Percentiles rank a stretch among this genome's conserved stretches.
These are phyloP conservation scores for Scatophagus argus DNA, from an alignment of 2,113 vertebrate species.

Conservation along the genomic window DNA sequence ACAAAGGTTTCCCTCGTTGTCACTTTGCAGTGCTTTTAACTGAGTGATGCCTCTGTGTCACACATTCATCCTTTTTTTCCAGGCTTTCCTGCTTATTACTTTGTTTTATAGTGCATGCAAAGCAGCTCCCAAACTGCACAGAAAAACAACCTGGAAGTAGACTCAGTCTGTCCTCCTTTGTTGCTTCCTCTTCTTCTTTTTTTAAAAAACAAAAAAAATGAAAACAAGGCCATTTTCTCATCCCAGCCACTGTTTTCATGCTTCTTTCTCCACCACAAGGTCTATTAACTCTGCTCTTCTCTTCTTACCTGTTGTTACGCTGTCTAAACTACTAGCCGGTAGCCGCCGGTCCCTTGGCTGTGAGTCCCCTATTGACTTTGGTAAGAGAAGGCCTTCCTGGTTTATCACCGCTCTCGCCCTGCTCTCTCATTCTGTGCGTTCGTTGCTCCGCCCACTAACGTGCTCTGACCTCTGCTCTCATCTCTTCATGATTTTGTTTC, in stretches of 20 bases:
- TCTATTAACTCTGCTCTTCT: slow-evolving; percentile 79
- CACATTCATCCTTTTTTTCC: not conserved
- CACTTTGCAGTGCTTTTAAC: slow-evolving; percentile 19
- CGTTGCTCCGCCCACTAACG: slow-evolving; percentile 58
- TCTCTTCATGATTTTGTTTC: slow-evolving; percentile 53
- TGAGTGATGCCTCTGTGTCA: not conserved
- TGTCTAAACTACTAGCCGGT: slow-evolving; percentile 84
- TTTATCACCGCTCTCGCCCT: slow-evolving; percentile 32
- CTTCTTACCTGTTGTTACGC: slow-evolving; percentile 75
- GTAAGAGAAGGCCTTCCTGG: slow-evolving; percentile 80
- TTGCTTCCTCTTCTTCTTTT: slow-evolving; percentile 53
- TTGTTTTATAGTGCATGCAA: slow-evolving; percentile 57
- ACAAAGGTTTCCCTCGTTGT: not conserved
- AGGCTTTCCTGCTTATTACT: slow-evolving; percentile 1
- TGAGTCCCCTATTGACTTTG: slow-evolving; percentile 83
- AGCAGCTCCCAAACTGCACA: not conserved
- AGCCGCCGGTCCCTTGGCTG: slow-evolving; percentile 81
- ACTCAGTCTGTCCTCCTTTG: not conserved
- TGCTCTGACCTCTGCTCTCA: slow-evolving; percentile 41
- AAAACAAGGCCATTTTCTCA: slow-evolving; percentile 42
- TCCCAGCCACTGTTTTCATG: slow-evolving; percentile 34
- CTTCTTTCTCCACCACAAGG: slow-evolving; percentile 37
- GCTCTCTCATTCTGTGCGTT: slow-evolving; percentile 39
- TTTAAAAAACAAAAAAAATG: too few relatives aligned
- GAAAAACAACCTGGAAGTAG: slow-evolving; percentile 21